Percentiles rank a stretch among this genome's conserved stretches.
phyloP scores from a whole-genome alignment of 2,113 vertebrate species.

The Antennarius striatus region DNA sequence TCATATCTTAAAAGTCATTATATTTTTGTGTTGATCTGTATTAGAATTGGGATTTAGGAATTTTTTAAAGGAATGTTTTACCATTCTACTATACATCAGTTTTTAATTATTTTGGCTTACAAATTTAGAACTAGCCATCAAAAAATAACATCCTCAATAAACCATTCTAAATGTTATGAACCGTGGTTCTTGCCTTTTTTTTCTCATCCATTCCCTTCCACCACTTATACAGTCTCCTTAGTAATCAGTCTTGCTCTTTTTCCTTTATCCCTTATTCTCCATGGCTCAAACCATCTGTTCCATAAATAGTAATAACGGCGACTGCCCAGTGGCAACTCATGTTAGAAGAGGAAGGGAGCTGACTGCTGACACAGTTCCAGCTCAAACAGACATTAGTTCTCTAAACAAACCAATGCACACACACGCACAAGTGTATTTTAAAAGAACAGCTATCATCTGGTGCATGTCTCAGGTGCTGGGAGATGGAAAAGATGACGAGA shows the following conservation, averaged over 20 bases:
- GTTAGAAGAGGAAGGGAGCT: slow-evolving; percentile 23
- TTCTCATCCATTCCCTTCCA: slow-evolving; percentile 2
- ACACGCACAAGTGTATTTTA: not conserved
- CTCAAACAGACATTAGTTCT: slow-evolving; percentile 25
- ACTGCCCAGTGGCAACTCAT: slow-evolving; percentile 47
- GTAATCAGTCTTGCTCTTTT: not conserved
- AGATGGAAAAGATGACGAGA: no score
- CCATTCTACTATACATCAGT: no score
- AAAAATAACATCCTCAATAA: no score
- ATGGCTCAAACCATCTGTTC: slow-evolving; percentile 33
- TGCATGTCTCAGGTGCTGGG: no score
- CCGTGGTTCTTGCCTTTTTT: not conserved
- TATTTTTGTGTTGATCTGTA: no score
- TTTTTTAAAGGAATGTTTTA: no score
- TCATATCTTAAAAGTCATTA: no score
- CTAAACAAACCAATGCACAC: slow-evolving; percentile 3
- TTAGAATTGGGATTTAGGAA: no score
- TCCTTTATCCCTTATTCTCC: not conserved
- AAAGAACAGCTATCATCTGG: no score
- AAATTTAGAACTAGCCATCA: no score
- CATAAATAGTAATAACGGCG: slow-evolving; percentile 60
- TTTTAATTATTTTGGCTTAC: no score
- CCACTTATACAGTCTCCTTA: not conserved
- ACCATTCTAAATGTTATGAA: no score
- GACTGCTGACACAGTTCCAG: slow-evolving; percentile 38